Conservation (phyloP, 2,113 vertebrate genomes). For the Panthera tigris region DNA sequence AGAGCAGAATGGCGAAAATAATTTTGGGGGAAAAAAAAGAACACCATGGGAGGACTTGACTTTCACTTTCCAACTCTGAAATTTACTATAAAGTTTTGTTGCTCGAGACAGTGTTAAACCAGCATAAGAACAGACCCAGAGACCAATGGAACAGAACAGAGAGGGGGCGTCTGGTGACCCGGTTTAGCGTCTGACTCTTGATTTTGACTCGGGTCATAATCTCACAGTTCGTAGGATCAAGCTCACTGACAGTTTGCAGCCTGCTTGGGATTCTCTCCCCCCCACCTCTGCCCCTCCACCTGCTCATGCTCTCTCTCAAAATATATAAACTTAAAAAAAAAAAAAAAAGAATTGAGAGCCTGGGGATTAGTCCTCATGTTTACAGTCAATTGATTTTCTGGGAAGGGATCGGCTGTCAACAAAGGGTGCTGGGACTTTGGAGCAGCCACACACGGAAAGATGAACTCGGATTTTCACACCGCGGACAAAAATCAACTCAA, state of each 20-base stretch:
- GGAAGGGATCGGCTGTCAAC: background rate
- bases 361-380: fast-evolving
- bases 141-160: background rate
- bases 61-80: background rate
- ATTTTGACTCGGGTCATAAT: too few species aligned
- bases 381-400: background rate
- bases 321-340: too few species aligned
- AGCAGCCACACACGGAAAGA: background rate
- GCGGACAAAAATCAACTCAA: background rate
- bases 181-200: too few species aligned
- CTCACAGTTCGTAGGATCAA: too few species aligned
- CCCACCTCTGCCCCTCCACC: too few species aligned
- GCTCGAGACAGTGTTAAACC: fast-evolving
- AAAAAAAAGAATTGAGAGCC: background rate
- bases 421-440: background rate
- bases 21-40: background rate
- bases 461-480: background rate
- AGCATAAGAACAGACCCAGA: fast-evolving
- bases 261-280: too few species aligned
- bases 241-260: too few species aligned
- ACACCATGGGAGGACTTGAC: background rate
- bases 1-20: constrained; percentile 1
- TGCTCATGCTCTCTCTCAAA: too few species aligned
- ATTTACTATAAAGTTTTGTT: background rate
- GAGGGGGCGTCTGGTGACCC: too few species aligned